Evolutionary conservation across 2,113 vertebrate species (phyloP).

Genomic region (Oenanthe oenanthe): DNA sequence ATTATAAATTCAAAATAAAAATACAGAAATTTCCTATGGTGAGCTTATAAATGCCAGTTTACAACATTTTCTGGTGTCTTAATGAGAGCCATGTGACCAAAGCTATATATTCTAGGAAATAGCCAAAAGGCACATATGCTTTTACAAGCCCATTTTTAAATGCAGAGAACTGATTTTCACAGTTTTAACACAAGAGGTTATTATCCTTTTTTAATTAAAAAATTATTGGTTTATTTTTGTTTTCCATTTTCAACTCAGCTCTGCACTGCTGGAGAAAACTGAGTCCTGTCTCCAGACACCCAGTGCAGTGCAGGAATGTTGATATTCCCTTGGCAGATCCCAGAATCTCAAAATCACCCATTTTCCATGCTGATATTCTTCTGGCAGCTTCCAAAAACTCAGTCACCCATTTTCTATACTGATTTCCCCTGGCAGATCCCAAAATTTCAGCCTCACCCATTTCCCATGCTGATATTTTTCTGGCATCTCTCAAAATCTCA

Average conservation of each 20-base stretch:
- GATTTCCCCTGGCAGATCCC: rapidly evolving
- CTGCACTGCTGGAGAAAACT: neutral
- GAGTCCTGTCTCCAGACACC: neutral
- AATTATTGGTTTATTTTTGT: neutral
- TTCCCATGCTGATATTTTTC: rapidly evolving
- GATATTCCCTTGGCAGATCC: neutral
- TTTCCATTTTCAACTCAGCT: neutral
- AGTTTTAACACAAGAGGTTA: neutral
- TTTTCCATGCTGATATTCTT: rapidly evolving
- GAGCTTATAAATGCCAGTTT: conserved; percentile 61
- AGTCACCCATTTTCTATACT: neutral
- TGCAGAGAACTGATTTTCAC: neutral
- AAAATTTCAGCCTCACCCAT: neutral
- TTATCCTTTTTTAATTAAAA: conserved; percentile 54
- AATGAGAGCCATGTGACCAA: conserved; percentile 56
- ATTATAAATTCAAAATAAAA: conserved; percentile 62
- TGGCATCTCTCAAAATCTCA: neutral
- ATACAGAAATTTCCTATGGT: conserved; percentile 49
- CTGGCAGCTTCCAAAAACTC: neutral
- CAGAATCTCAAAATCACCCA: neutral
- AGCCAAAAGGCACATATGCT: conserved; percentile 28
- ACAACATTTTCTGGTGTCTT: conserved; percentile 43
- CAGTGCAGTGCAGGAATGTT: neutral
- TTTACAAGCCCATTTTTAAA: conserved; percentile 46
- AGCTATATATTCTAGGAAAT: conserved; percentile 25